A percentile compares a stretch with the other conserved stretches of the same genome.
These are phyloP conservation scores for Holcopasites calliopsidis DNA, from an alignment of 1,140 invertebrate genomes.

Conservation along the genomic window DNA sequence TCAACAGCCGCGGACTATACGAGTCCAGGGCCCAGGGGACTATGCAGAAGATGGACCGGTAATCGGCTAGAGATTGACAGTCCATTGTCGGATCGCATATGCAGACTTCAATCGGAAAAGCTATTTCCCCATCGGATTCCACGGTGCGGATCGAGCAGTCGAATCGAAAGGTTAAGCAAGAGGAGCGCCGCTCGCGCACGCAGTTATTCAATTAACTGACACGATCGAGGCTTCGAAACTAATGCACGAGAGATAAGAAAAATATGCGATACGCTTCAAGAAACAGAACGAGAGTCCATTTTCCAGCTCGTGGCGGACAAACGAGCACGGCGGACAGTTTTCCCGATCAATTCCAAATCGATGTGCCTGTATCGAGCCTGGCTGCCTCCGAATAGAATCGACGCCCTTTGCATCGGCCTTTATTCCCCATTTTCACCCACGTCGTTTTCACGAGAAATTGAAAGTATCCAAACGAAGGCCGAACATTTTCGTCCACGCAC, in stretches of 20 bases:
- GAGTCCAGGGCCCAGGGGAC: no score
- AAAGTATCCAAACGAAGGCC: no score
- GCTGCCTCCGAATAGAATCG: neutral
- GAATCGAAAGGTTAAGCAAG: neutral
- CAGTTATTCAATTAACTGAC: constrained; percentile 26
- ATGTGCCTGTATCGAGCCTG: neutral
- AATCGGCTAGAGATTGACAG: constrained; percentile 42
- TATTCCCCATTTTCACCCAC: neutral
- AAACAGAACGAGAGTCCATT: neutral
- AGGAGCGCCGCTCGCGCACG: neutral
- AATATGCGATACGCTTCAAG: neutral
- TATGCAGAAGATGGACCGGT: constrained; percentile 20
- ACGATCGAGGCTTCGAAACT: neutral
- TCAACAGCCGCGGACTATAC: neutral
- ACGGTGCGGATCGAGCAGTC: neutral
- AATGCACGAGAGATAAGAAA: neutral
- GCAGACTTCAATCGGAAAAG: constrained; percentile 51
- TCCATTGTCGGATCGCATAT: constrained; percentile 47
- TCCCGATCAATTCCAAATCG: neutral
- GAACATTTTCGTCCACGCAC: no score
- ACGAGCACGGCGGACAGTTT: neutral
- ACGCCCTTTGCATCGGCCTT: neutral
- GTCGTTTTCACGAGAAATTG: no score
- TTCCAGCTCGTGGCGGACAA: neutral
- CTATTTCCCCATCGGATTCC: constrained; percentile 54